phyloP scores from a whole-genome alignment of 1,140 invertebrate species.

The Heliconius hermathena region DNA sequence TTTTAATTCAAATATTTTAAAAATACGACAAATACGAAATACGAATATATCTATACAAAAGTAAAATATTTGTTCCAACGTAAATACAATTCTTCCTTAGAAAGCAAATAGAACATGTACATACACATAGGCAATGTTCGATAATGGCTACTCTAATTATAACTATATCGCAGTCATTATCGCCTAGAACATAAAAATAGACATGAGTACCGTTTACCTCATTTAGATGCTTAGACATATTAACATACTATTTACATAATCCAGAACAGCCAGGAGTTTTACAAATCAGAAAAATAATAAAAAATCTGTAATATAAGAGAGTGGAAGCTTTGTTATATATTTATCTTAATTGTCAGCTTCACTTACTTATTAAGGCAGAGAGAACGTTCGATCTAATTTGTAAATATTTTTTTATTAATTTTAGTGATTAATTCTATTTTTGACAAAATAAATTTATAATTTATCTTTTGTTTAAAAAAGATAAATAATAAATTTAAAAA shows the following conservation, averaged over 20 bases:
- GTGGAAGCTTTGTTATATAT: neutral
- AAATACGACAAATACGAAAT: too few relatives aligned
- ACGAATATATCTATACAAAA: neutral
- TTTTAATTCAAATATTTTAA: too few relatives aligned
- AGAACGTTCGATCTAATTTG: too few relatives aligned
- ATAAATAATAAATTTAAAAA: too few relatives aligned
- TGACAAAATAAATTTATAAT: too few relatives aligned
- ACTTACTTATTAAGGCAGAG: neutral
- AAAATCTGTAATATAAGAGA: neutral
- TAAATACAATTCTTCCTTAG: neutral
- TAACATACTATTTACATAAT: constrained; percentile 5
- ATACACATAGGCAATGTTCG: neutral
- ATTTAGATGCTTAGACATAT: neutral
- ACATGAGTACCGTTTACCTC: neutral
- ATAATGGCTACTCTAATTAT: neutral
- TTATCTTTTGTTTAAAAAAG: too few relatives aligned
- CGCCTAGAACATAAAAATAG: neutral
- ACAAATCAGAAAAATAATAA: neutral
- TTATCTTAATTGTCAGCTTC: neutral
- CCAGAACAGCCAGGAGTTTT: neutral
- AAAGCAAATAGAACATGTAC: neutral
- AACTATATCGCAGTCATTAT: neutral
- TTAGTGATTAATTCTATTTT: too few relatives aligned
- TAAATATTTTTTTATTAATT: neutral
- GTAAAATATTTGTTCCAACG: neutral